Evolutionary conservation across 2,888 invertebrate species (phyloP).

Genomic region (Bedellia somnulentella): DNA sequence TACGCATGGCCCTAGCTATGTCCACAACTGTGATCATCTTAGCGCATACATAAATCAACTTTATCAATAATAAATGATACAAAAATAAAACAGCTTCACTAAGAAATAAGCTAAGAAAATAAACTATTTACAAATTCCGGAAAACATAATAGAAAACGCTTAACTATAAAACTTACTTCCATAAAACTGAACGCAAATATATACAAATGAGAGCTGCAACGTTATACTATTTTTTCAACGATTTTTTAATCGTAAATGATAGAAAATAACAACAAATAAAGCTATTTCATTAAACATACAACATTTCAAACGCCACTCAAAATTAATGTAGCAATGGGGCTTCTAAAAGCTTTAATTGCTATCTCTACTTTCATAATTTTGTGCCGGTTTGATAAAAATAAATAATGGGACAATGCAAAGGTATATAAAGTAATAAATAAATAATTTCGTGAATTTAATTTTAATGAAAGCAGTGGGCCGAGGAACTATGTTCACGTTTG

Average conservation of each 20-base stretch:
- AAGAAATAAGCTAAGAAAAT: slow-evolving; percentile 43
- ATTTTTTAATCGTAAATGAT: slow-evolving; percentile 8
- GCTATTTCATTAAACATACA: too few species aligned
- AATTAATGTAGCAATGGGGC: too few species aligned
- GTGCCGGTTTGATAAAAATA: too few species aligned
- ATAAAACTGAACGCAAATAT: slow-evolving; percentile 10
- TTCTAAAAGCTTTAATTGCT: too few species aligned
- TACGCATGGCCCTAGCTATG: not conserved
- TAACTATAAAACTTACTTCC: not conserved
- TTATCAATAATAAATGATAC: not conserved
- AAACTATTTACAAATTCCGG: slow-evolving; percentile 48
- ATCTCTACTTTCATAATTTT: too few species aligned
- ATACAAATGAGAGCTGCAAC: slow-evolving; percentile 15
- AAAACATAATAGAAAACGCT: slow-evolving; percentile 2
- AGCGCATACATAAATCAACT: not conserved
- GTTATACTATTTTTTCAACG: slow-evolving; percentile 14
- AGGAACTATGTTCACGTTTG: too few species aligned
- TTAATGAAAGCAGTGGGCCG: too few species aligned
- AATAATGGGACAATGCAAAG: too few species aligned
- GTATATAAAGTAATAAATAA: too few species aligned
- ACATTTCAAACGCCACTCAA: too few species aligned
- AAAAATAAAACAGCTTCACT: slow-evolving; percentile 23
- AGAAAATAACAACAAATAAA: slow-evolving; percentile 16
- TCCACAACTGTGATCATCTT: not conserved
- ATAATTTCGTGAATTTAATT: too few species aligned